phyloP scores from a whole-genome alignment of 2,113 vertebrate genomes.

The Glaucidium brasilianum region DNA sequence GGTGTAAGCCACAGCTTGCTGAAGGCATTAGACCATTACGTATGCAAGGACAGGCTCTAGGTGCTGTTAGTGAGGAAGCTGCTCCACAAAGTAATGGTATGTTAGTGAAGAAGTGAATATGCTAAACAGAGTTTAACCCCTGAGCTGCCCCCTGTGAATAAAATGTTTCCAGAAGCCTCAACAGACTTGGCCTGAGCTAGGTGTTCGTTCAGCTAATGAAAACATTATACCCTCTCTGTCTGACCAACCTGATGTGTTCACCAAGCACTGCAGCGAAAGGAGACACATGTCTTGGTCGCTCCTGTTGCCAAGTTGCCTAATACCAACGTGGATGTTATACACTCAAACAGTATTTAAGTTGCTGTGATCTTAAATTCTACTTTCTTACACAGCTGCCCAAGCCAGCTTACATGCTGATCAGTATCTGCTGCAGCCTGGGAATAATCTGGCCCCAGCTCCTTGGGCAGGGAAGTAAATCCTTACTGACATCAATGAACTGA shows the following conservation, averaged over 20 bases:
- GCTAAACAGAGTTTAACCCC: constrained; percentile 14
- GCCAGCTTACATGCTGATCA: constrained; percentile 11
- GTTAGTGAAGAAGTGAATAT: neutral
- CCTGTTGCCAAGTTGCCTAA: neutral
- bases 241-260: neutral
- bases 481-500: constrained; percentile 55
- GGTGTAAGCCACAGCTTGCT: constrained; percentile 10
- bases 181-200: neutral
- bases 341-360: neutral
- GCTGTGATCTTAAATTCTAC: constrained; percentile 37
- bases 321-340: neutral
- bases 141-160: neutral
- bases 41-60: neutral
- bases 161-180: constrained; percentile 2
- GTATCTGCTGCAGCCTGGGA: constrained; percentile 45
- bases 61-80: neutral
- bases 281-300: neutral
- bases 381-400: constrained; percentile 12
- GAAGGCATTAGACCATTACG: neutral
- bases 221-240: neutral
- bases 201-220: neutral
- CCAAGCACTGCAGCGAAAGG: neutral
- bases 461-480: constrained; percentile 54
- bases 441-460: constrained; percentile 35
- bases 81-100: neutral